Evolutionary conservation across 2,888 invertebrate species (phyloP).

Genomic region (Noctua pronuba): DNA sequence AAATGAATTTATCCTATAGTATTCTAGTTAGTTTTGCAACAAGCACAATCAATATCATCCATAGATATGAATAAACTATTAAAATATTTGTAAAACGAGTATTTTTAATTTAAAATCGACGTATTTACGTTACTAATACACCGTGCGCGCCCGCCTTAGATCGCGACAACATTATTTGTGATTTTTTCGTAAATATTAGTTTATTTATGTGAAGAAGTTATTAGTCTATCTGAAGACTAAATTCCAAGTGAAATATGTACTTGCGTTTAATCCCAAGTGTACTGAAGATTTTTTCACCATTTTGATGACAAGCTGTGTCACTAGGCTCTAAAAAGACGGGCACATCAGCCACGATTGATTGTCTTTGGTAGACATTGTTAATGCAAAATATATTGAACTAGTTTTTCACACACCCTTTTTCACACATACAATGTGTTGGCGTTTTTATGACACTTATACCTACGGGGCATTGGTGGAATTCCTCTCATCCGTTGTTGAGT

Average conservation of each 20-base stretch:
- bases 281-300: too few relatives aligned
- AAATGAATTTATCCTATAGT: too few relatives aligned
- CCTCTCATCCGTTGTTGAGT: slow-evolving; percentile 24
- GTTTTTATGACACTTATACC: slow-evolving; percentile 8
- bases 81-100: too few relatives aligned
- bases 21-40: too few relatives aligned
- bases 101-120: too few relatives aligned
- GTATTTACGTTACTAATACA: too few relatives aligned
- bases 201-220: neutral
- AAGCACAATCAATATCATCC: too few relatives aligned
- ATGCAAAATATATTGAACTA: neutral
- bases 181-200: neutral
- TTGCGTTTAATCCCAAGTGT: neutral
- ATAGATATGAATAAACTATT: too few relatives aligned
- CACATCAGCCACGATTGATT: neutral
- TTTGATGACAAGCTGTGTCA: neutral
- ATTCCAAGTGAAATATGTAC: neutral
- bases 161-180: neutral
- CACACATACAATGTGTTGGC: neutral
- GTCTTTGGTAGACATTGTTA: neutral
- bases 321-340: too few relatives aligned
- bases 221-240: neutral
- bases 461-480: slow-evolving; percentile 32
- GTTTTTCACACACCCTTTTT: neutral
- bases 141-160: too few relatives aligned